Base-by-base conservation (phyloP, 2,797 vertebrate species). In the Schizopygopsis malacanthus region DNA sequence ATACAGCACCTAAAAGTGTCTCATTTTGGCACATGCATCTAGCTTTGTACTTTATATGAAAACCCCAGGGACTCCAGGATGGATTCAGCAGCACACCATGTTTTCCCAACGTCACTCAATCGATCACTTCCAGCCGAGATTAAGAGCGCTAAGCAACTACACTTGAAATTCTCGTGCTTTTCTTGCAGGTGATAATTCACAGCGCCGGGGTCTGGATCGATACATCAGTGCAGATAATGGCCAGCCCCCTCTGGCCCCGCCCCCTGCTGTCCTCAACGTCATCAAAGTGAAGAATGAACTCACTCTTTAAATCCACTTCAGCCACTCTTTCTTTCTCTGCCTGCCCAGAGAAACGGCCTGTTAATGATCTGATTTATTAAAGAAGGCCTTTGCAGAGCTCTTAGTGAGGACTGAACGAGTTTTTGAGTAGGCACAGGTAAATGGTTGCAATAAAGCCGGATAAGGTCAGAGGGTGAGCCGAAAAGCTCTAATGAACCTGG, bases 101-200 rank as follows among this genome's bases (percentile, higher is more conserved):
- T 89, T 90, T 94, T 93, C 94, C 90, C 87, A 92, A 86, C 91
- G 93, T 92, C 90, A 93, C 76, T 91, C 90, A 94, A 97, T 96
- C 93, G 94, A 96, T 96, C 91, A 91, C 90, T 92, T 93, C 92
- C 90, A 93, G 93, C 91, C 92, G 93, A 94, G 95, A 96, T 95
- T 95, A 95, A 93, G 93, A 95, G 93, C 86, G 92, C 93, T 95
- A 95, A 93, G 92, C 94, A 96, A 96, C 96, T 95, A 95, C 91
- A 77, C 91, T 94, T 96, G 94, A 93, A 95, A 95, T 95, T 95
- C 92, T 95, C 92, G 93, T 92, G 92, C 89, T 92, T 86, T 94
- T 96, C 93, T 81, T 92, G 87, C 90, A 92, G 90, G 92, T 93
- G 93, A 94, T 94, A 95, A 96, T 96, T 96, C 96, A 95, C 93